Conservation (phyloP, 2,113 vertebrate genomes). For the Hemicordylus capensis region DNA sequence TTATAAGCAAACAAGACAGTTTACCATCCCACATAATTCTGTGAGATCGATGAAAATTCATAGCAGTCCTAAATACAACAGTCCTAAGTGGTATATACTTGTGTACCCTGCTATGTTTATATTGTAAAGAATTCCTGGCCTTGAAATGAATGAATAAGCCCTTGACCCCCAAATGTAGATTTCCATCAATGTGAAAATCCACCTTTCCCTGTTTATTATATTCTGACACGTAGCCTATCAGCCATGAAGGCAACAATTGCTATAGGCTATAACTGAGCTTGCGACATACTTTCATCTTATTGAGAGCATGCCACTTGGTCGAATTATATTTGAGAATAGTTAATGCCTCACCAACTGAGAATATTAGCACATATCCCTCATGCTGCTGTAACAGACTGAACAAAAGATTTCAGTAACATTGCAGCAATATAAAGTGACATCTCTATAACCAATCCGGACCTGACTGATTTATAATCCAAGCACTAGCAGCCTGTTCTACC, state of each 20-base stretch:
- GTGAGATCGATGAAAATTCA: not conserved
- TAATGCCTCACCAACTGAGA: not conserved
- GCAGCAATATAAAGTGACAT: not conserved
- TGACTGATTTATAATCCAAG: not conserved
- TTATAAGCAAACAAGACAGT: not conserved
- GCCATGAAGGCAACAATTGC: slow-evolving; percentile 41
- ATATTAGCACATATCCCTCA: not conserved
- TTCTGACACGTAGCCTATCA: slow-evolving; percentile 35
- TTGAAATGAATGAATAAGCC: not conserved
- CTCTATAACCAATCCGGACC: not conserved
- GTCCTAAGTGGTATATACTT: not conserved
- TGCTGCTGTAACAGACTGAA: not conserved
- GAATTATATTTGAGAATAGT: slow-evolving; percentile 2
- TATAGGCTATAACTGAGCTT: slow-evolving; percentile 34
- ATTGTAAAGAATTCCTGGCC: not conserved
- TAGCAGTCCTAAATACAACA: not conserved
- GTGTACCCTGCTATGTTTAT: not conserved
- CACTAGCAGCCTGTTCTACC: not conserved
- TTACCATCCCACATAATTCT: not conserved
- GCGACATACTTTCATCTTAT: not conserved
- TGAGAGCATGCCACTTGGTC: not conserved
- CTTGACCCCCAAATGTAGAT: not conserved
- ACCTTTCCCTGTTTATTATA: not conserved
- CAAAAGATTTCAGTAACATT: not conserved
- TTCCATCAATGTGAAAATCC: not conserved